phyloP scores from a whole-genome alignment of 2,113 vertebrate genomes.

The Spilogale gracilis region DNA sequence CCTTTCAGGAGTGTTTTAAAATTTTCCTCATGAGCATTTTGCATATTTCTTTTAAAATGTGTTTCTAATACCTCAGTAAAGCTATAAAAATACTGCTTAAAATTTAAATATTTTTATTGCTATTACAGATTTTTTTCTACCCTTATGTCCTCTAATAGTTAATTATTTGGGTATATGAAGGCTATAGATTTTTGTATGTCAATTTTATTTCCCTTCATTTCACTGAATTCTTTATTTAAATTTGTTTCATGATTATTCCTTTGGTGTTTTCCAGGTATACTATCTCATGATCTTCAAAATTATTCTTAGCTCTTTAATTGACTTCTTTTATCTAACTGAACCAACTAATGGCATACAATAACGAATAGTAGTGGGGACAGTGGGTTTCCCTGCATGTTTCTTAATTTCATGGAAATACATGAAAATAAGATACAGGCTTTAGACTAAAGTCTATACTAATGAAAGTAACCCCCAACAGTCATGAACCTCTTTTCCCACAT shows the following conservation, averaged over 20 bases:
- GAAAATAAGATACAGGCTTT: neutral
- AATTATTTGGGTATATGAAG: neutral
- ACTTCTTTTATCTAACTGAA: neutral
- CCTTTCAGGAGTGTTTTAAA: neutral
- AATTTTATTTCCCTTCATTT: neutral
- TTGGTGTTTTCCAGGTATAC: neutral
- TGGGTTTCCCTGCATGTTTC: neutral
- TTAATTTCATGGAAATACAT: neutral
- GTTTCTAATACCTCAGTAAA: neutral
- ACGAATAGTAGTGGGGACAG: neutral
- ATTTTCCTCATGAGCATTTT: neutral
- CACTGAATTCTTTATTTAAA: neutral
- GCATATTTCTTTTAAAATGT: neutral
- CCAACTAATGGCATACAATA: neutral
- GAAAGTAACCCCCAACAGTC: neutral
- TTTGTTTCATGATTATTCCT: neutral
- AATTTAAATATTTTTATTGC: neutral
- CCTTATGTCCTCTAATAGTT: neutral
- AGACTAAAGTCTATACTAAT: neutral
- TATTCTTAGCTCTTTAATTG: neutral
- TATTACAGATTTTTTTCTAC: neutral
- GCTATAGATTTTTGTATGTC: neutral
- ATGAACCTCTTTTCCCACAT: neutral
- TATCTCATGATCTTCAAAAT: neutral
- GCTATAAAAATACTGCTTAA: neutral